Evolutionary conservation across 2,888 invertebrate species (phyloP).

Genomic region (Polyommatus iphigenia): DNA sequence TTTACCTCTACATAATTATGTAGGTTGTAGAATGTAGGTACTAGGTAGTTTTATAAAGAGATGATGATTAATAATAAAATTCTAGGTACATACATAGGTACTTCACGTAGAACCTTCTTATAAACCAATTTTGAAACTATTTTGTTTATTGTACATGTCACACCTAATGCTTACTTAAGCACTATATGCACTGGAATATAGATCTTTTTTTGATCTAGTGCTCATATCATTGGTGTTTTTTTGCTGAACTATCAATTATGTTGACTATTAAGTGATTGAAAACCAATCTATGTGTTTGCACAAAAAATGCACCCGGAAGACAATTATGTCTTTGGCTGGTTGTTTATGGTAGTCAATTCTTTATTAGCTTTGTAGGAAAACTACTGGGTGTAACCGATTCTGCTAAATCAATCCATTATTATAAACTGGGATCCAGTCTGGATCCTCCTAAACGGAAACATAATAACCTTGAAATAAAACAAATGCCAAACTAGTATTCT

Average conservation of each 20-base stretch:
- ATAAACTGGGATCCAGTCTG: no score
- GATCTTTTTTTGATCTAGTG: neutral
- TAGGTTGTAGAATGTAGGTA: no score
- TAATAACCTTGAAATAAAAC: no score
- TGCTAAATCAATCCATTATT: no score
- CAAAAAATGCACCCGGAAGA: constrained; percentile 7
- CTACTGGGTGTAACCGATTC: neutral
- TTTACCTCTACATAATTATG: no score
- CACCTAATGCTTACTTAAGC: neutral
- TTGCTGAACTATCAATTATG: constrained; percentile 16
- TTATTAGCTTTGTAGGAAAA: neutral
- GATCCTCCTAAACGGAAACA: no score
- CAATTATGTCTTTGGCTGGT: neutral
- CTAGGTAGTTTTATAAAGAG: no score
- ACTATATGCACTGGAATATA: neutral
- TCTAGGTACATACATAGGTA: no score
- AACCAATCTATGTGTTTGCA: neutral
- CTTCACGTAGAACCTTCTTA: no score
- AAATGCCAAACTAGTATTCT: no score
- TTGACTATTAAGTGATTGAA: constrained; percentile 8
- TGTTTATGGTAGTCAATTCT: neutral
- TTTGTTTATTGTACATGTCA: neutral
- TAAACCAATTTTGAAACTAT: no score
- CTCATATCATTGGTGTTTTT: constrained; percentile 1
- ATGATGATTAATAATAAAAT: no score